phyloP scores from a whole-genome alignment of 2,113 vertebrate species.

The Meles meles region DNA sequence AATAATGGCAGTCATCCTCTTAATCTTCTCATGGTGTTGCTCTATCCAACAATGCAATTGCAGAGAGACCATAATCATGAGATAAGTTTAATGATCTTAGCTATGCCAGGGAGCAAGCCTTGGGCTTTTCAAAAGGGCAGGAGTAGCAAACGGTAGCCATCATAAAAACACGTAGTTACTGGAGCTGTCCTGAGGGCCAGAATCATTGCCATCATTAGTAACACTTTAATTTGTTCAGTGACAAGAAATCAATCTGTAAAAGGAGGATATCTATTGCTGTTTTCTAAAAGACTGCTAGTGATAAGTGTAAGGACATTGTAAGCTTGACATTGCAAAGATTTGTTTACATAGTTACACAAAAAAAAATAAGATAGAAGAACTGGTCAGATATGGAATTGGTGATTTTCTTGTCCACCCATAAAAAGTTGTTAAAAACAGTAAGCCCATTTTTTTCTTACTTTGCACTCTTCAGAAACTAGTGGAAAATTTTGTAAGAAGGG shows the following conservation, averaged over 20 bases:
- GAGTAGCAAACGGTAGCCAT: not conserved
- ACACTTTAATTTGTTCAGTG: not conserved
- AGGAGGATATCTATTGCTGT: not conserved
- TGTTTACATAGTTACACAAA: not conserved
- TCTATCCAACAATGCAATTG: not conserved
- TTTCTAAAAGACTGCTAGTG: not conserved
- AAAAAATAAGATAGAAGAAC: not conserved
- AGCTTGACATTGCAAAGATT: not conserved
- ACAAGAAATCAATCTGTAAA: not conserved
- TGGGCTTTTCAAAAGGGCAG: not conserved
- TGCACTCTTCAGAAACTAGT: not conserved
- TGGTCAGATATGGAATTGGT: not conserved
- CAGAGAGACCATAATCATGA: not conserved
- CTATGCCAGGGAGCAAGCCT: not conserved
- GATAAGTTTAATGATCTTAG: not conserved
- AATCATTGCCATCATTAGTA: not conserved
- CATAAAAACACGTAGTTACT: not conserved
- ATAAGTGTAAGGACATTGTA: not conserved
- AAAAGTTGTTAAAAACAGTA: not conserved
- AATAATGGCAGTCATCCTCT: not conserved
- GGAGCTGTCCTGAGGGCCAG: not conserved
- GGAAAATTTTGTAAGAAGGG: not conserved
- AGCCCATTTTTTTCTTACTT: not conserved
- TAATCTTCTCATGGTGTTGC: not conserved
- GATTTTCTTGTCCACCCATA: not conserved